Evolutionary conservation across 2,797 vertebrate genomes (phyloP).

Genomic region (Catostomus latipinnis): DNA sequence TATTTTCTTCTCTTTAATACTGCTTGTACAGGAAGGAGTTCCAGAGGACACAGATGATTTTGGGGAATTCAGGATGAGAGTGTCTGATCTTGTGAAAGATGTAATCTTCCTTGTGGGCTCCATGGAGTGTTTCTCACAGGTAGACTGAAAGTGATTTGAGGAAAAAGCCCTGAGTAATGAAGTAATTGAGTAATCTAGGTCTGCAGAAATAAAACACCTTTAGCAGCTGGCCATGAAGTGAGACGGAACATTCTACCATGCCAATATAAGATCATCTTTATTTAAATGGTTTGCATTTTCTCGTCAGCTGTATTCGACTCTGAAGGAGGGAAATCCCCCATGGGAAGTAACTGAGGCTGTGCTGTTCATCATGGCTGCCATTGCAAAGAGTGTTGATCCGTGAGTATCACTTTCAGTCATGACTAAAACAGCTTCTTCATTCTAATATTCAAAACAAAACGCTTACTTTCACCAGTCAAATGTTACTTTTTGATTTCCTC

Average conservation of each 20-base stretch:
- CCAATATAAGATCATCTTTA: not conserved
- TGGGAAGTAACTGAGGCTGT: constrained; percentile 99
- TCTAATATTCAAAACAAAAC: not conserved
- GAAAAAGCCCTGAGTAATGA: not conserved
- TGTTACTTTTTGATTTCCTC: too few relatives aligned
- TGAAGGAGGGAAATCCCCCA: constrained; percentile 93
- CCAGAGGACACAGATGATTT: constrained; percentile 97
- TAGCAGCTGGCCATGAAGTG: not conserved
- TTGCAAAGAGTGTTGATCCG: constrained; percentile 97
- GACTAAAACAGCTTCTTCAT: not conserved
- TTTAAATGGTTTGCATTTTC: constrained; percentile 5
- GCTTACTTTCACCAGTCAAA: too few relatives aligned
- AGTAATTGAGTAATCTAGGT: too few relatives aligned
- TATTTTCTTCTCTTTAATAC: not conserved
- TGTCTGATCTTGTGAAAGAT: constrained; percentile 96
- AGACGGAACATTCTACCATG: not conserved
- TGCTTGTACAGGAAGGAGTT: constrained; percentile 87
- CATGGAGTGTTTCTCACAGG: constrained; percentile 97
- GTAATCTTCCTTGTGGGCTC: constrained; percentile 97
- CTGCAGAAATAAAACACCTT: too few relatives aligned
- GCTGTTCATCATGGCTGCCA: constrained; percentile 98
- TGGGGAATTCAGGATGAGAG: constrained; percentile 95
- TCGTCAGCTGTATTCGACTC: constrained; percentile 90
- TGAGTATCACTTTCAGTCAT: constrained; percentile 76
- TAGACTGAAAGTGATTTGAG: constrained; percentile 60